These are phyloP conservation scores for Phoxinus phoxinus DNA, from an alignment of 2,113 vertebrate genomes.

Conservation along the genomic window DNA sequence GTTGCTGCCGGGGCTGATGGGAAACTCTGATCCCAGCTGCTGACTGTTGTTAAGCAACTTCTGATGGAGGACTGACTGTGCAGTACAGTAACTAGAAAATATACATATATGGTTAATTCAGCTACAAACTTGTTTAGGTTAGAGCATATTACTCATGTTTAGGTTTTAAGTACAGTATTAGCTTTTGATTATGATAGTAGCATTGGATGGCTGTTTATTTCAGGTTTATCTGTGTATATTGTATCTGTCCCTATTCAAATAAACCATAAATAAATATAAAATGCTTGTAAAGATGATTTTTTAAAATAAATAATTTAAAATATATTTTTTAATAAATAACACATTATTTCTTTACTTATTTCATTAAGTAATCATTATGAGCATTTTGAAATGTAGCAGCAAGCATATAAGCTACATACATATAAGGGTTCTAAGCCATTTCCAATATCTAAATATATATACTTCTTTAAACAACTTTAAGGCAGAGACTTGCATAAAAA, in stretches of 20 bases:
- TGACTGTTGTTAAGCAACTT: slow-evolving; percentile 68
- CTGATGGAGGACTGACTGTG: slow-evolving; percentile 66
- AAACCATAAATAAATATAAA: not conserved
- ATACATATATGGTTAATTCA: too few relatives aligned
- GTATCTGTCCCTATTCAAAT: too few relatives aligned
- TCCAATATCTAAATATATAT: not conserved
- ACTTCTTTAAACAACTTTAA: not conserved
- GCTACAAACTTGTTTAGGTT: too few relatives aligned
- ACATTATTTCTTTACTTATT: not conserved
- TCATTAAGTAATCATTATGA: not conserved
- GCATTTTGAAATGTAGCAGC: not conserved
- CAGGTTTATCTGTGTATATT: too few relatives aligned
- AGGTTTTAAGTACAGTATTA: too few relatives aligned
- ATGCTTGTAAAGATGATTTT: not conserved
- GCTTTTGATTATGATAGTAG: too few relatives aligned
- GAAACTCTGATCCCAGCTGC: slow-evolving; percentile 68
- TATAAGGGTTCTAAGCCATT: not conserved
- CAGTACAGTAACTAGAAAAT: slow-evolving; percentile 69
- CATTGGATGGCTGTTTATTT: too few relatives aligned
- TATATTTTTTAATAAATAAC: not conserved
- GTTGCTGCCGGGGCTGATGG: slow-evolving; percentile 57
- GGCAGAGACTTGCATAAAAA: not conserved
- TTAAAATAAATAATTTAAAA: not conserved
- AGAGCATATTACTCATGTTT: too few relatives aligned
- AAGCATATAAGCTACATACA: not conserved